These are phyloP conservation scores for Aphidoletes aphidimyza DNA, from an alignment of 2,888 invertebrate genomes.

Conservation along the genomic window DNA sequence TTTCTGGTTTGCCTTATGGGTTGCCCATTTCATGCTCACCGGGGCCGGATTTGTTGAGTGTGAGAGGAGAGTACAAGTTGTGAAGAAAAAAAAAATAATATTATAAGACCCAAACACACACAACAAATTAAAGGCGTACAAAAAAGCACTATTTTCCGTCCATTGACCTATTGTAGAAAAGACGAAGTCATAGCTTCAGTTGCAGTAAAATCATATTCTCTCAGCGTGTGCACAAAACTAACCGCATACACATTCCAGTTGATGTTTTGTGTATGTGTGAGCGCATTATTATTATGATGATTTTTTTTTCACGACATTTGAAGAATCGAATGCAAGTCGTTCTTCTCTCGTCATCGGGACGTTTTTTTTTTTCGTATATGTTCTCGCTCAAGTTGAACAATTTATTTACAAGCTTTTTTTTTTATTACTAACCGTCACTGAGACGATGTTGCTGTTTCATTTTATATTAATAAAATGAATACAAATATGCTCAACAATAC, in stretches of 20 bases:
- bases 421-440: constrained; percentile 42
- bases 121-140: constrained; percentile 51
- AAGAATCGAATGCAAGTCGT: constrained; percentile 46
- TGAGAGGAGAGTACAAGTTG: constrained; percentile 7
- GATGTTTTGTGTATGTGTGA: too few species aligned
- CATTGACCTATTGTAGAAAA: constrained; percentile 49
- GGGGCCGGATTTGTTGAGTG: constrained; percentile 8
- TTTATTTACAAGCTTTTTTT: constrained; percentile 40
- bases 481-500: constrained; percentile 19
- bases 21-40: too few species aligned
- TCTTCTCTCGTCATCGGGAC: constrained; percentile 48
- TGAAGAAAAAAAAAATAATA: neutral
- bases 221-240: constrained; percentile 46
- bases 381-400: constrained; percentile 49
- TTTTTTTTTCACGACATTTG: constrained; percentile 26
- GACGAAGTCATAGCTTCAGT: constrained; percentile 51
- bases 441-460: constrained; percentile 7
- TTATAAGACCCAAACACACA: constrained; percentile 1
- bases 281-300: too few species aligned
- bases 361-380: constrained; percentile 12
- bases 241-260: constrained; percentile 37
- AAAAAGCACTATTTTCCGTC: constrained; percentile 43
- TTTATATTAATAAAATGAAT: constrained; percentile 34
- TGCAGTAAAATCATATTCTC: constrained; percentile 36
- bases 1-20: too few species aligned